Base-by-base conservation (phyloP, 1,140 invertebrate species). In the Leptinotarsa texana region DNA sequence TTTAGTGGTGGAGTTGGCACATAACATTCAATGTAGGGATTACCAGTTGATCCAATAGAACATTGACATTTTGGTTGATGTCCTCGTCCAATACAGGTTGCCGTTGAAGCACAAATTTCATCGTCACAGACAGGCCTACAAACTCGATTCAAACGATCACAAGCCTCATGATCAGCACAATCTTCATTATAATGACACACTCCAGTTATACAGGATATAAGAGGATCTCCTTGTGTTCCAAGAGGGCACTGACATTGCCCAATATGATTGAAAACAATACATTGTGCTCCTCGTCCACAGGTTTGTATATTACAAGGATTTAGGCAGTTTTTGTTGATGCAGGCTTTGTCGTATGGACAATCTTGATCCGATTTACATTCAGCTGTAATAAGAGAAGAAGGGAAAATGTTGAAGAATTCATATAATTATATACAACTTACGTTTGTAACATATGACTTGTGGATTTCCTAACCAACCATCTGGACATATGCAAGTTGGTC, bases 101-200 rank as follows among this genome's bases (percentile, higher is more conserved):
- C 95, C 11, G 89, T 90, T 2, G 89, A 86, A 1, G 92, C 93
- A 81, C 95, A 96, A 1, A 91, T 91, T 27, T 92, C 91, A 1
- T 91, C 90, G 11, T 92, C 90, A 80, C 95, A 97, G 27, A 94
- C 94, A 1, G 91, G 92, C 82, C 93, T 88, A 82, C 96, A 97
- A 4, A 95, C 90, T 77, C 93, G 89, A 82, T 95, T 96, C 3
- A 95, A 85, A 69, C 93, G 87, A 80, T 97, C 94, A 82, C 95
- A 97, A 27, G 93, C 90, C 85, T 96, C 94, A 74, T 94, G 90
- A 82, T 94, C 91, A 6, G 93, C 92, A 80, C 96, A 97, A 78
- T 97, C 95, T 82, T 96, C 94, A 82, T 97, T 95, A 80, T 94
- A 95, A 79, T 94, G 93, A 81, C 96, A 97, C 49, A 92, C 89